Conservation (phyloP, 1,140 invertebrate genomes). For the Samia ricini region DNA sequence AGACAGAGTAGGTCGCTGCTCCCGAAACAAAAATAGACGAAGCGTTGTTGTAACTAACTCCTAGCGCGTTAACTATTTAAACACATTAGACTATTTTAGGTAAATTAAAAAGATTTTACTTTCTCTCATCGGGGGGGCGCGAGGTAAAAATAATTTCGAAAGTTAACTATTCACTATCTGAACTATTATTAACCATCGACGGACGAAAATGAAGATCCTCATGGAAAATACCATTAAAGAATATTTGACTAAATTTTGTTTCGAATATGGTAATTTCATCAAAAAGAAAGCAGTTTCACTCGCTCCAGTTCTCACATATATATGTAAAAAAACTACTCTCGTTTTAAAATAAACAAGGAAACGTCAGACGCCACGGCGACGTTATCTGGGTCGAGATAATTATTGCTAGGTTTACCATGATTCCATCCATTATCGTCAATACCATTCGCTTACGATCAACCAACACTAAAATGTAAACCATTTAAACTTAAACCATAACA, state of each 20-base stretch:
- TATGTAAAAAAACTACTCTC: neutral
- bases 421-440: conserved; percentile 19
- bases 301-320: neutral
- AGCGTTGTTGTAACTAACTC: conserved; percentile 28
- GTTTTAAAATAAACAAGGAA: conserved; percentile 49
- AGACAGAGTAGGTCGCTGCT: conserved; percentile 47
- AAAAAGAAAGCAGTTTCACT: neutral
- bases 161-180: conserved; percentile 13
- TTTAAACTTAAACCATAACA: no score
- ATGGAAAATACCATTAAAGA: no score
- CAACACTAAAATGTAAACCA: no score
- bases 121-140: conserved; percentile 5
- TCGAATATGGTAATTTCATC: neutral
- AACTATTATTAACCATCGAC: neutral
- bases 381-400: conserved; percentile 53
- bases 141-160: conserved; percentile 12
- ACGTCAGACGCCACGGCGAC: conserved; percentile 21
- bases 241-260: no score
- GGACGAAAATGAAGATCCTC: no score
- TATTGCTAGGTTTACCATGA: conserved; percentile 44
- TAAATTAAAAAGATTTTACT: conserved; percentile 17
- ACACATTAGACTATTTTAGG: conserved; percentile 24
- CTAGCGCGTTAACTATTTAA: conserved; percentile 34
- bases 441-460: no score
- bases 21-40: conserved; percentile 48